phyloP scores from a whole-genome alignment of 2,113 vertebrate species.

The Nestor notabilis region DNA sequence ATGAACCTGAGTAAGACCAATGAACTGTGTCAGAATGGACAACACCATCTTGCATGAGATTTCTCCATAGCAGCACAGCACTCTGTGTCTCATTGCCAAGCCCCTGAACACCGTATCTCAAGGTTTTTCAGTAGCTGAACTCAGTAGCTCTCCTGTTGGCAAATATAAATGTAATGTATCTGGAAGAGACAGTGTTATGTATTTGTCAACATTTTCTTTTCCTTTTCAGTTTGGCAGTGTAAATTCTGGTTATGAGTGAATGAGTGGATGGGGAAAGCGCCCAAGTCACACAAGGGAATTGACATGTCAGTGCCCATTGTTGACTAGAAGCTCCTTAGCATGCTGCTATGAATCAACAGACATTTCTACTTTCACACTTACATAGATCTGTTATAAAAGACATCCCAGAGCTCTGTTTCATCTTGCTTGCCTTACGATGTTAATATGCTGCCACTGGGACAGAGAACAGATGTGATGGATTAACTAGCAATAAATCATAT shows the following conservation, averaged over 20 bases:
- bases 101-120: fast-evolving
- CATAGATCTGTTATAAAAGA: slow-evolving; percentile 52
- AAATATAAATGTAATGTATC: slow-evolving; percentile 20
- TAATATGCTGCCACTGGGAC: slow-evolving; percentile 60
- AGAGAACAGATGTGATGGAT: slow-evolving; percentile 67
- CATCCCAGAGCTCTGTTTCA: slow-evolving; percentile 52
- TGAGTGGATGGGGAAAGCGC: background rate
- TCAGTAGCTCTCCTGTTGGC: background rate
- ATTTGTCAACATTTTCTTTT: slow-evolving; percentile 45
- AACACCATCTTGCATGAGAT: background rate
- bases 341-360: slow-evolving; percentile 35
- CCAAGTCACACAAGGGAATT: slow-evolving; percentile 9
- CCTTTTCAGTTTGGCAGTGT: background rate
- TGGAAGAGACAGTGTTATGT: background rate
- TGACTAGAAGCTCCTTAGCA: slow-evolving; percentile 45
- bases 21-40: background rate
- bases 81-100: background rate
- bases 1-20: background rate
- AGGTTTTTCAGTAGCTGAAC: background rate
- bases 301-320: slow-evolving; percentile 53
- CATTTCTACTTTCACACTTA: slow-evolving; percentile 46
- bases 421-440: slow-evolving; percentile 58
- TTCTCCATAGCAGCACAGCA: background rate
- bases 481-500: slow-evolving; percentile 64
- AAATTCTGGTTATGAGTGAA: slow-evolving; percentile 13